Conservation (phyloP, 2,113 vertebrate genomes). For the Fulica atra region DNA sequence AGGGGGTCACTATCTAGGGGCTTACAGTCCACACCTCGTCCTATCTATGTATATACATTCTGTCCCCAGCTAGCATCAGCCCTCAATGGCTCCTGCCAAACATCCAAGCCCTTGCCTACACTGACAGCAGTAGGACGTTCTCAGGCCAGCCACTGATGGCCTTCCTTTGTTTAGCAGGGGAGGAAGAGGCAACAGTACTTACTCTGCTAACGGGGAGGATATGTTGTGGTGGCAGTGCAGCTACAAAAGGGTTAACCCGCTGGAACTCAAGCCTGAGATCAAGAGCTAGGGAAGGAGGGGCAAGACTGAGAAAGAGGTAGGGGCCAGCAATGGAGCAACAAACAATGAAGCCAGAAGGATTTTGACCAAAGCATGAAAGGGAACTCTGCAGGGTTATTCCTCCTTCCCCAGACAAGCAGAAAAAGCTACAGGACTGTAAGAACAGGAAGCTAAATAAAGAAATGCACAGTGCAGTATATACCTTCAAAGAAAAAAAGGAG, state of each 20-base stretch:
- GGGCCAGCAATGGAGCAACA: not conserved
- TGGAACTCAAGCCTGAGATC: not conserved
- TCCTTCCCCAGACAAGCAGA: not conserved
- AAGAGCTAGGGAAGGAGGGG: not conserved
- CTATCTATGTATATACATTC: not conserved
- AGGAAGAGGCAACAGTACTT: not conserved
- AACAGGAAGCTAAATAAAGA: not conserved
- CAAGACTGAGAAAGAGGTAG: not conserved
- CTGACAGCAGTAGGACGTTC: not conserved
- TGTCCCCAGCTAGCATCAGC: not conserved
- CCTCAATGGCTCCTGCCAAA: not conserved
- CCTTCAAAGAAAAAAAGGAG: not conserved
- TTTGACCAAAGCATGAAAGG: not conserved
- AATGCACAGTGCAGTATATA: not conserved
- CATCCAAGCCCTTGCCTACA: not conserved
- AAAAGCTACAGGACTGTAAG: not conserved
- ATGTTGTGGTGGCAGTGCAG: not conserved
- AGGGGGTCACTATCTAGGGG: not conserved
- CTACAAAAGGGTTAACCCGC: not conserved
- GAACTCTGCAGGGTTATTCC: not conserved
- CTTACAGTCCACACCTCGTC: not conserved
- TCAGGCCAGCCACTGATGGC: not conserved
- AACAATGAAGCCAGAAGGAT: not conserved
- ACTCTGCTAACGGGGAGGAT: not conserved
- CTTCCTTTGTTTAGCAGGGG: not conserved